Conservation (phyloP, 2,888 invertebrate species). For the Agrochola litura region DNA sequence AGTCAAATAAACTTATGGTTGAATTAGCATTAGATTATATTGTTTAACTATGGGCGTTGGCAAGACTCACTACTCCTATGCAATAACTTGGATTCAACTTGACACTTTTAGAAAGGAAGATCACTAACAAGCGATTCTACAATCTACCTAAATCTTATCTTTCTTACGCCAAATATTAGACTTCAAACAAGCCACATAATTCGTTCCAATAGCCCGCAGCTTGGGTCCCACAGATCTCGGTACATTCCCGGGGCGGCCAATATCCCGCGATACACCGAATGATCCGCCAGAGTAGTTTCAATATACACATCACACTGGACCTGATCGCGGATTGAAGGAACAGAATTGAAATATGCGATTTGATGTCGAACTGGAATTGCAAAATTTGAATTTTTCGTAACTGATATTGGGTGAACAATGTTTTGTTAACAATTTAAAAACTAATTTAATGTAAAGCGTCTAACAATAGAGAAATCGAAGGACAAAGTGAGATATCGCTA, state of each 20-base stretch:
- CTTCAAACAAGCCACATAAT: constrained; percentile 17
- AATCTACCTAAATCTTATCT: constrained; percentile 5
- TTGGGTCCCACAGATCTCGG: constrained; percentile 19
- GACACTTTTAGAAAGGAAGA: neutral
- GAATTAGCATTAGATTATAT: constrained; percentile 10
- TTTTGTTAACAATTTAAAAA: neutral
- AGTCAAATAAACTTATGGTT: constrained; percentile 33
- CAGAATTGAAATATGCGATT: constrained; percentile 28
- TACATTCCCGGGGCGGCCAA: constrained; percentile 45
- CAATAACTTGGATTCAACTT: neutral
- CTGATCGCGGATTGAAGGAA: neutral
- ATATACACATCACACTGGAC: constrained; percentile 13
- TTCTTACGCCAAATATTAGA: neutral
- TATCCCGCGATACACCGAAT: constrained; percentile 38
- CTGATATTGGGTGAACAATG: constrained; percentile 18
- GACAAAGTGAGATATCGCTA: neutral
- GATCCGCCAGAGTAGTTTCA: constrained; percentile 19
- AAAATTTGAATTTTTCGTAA: constrained; percentile 16
- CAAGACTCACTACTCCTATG: neutral
- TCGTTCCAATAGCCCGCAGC: constrained; percentile 29
- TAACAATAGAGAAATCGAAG: neutral
- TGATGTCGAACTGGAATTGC: neutral
- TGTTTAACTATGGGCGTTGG: neutral
- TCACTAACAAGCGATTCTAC: neutral
- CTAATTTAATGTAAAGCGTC: neutral